Evolutionary conservation across 2,797 vertebrate genomes (phyloP), one percentile per base, ranked within the genome.

Genomic region (Trematomus bernacchii): DNA sequence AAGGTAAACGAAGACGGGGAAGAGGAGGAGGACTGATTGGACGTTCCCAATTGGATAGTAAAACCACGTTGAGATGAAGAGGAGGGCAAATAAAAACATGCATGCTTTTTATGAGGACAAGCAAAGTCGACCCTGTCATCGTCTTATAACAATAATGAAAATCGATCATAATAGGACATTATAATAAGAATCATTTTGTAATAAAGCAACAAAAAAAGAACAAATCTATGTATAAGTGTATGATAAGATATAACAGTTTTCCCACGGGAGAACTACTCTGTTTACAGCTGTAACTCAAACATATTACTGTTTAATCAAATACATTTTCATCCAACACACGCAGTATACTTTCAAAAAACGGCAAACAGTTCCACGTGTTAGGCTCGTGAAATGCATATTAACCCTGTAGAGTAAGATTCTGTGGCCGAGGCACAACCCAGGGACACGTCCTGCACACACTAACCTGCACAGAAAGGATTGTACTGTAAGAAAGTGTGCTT

Each of bases 41-140:
- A 86, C 83, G 76, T 84, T 87, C 86, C 79, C 85, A 86, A 75
- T 61, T 74, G 79, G 80, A 79, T 77, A 80, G 70, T 66, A 37
- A 83, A 72, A 87, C 40, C 60, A 76, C 13, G 63, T 75, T 73
- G 67, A 77, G 71, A 82, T 64, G 75, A 85, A 82, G 87, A 80
- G 80, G 84, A 85, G 77, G 73, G 54, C 69, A 87, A 80, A 65
- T 63, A 82, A 92, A 37, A 92, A 93, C 84, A 88, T 95, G 95
- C 95, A 96, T 96, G 95, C 94, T 94, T 92, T 93, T 93, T 92
- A 91, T 87, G 81, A 90, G 85, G 85, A 93, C 87, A 82, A 91
- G 76, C 87, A 87, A 93, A 27, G 83, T 78, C 44, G 59, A 89
- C 84, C 89, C 85, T 72, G 87, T 91, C 91, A 87, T 90, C 79